A percentile compares a stretch with the other conserved stretches of the same genome.
These are phyloP conservation scores for Mnemiopsis leidyi DNA, from an alignment of 37 sponge, comb jelly and placozoan genomes.

Conservation along the genomic window DNA sequence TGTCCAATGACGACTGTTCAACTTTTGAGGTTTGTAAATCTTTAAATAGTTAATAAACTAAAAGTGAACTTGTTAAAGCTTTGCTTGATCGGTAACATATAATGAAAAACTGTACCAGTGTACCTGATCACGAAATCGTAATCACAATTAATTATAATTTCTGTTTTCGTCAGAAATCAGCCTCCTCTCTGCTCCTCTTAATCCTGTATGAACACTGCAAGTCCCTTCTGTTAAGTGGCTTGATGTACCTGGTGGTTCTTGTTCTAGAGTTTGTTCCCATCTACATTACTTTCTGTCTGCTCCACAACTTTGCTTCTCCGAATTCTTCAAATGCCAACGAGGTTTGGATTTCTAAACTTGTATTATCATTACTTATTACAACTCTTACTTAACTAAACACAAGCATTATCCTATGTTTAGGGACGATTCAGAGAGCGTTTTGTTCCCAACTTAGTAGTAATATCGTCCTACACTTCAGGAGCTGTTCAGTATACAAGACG, in stretches of 20 bases:
- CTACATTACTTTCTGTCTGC: constrained; percentile 7
- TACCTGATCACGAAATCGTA: no score
- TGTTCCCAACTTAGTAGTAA: no score
- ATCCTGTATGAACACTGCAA: background rate
- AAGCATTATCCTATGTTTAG: no score
- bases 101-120: no score
- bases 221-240: background rate
- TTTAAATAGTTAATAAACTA: no score
- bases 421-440: background rate
- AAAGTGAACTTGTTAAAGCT: no score
- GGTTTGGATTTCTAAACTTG: no score
- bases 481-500: constrained; percentile 21
- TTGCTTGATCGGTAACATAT: no score
- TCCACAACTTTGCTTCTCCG: background rate
- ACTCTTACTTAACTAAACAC: no score
- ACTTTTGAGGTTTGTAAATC: background rate
- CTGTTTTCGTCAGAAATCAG: background rate
- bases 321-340: background rate
- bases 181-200: background rate
- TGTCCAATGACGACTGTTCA: background rate
- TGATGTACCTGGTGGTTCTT: background rate
- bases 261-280: constrained; percentile 34
- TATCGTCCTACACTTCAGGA: background rate
- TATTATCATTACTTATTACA: no score
- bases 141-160: no score